Evolutionary conservation across 2,888 invertebrate species (phyloP).

Genomic region (Drosophila mimica): DNA sequence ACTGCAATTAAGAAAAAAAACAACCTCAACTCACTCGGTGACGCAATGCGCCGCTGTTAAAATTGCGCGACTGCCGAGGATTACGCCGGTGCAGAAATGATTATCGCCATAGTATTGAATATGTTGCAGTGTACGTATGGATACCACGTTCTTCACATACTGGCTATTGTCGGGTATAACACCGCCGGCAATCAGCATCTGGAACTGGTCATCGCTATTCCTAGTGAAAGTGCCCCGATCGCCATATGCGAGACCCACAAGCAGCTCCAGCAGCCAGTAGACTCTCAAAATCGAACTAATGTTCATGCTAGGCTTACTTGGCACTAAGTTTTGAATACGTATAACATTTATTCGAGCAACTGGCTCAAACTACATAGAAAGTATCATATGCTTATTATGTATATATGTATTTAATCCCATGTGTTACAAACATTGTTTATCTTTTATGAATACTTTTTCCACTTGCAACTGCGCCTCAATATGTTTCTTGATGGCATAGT

Average conservation of each 20-base stretch:
- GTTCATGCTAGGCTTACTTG: constrained; percentile 27
- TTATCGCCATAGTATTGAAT: constrained; percentile 53
- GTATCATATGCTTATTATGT: constrained; percentile 11
- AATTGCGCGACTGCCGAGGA: constrained; percentile 52
- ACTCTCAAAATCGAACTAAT: not conserved
- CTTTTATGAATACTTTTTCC: not conserved
- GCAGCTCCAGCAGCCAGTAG: constrained; percentile 1
- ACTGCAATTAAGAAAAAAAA: no score
- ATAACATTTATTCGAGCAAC: constrained; percentile 47
- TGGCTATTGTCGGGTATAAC: constrained; percentile 14
- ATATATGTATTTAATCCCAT: not conserved
- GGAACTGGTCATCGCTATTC: constrained; percentile 50
- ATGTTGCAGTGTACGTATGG: constrained; percentile 50
- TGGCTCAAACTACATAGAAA: constrained; percentile 17
- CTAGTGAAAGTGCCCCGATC: constrained; percentile 34
- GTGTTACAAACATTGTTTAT: constrained; percentile 5
- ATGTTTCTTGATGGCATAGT: not conserved
- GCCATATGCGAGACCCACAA: not conserved
- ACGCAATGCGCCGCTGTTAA: constrained; percentile 67
- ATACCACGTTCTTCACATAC: constrained; percentile 45
- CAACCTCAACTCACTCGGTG: constrained; percentile 51
- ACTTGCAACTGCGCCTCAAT: not conserved
- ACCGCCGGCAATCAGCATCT: constrained; percentile 63
- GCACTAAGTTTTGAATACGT: constrained; percentile 5
- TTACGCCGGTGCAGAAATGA: constrained; percentile 63